Evolutionary conservation across 2,888 invertebrate species (phyloP), one percentile per base, ranked within the genome.

Genomic region (Camptogramma bilineatum): DNA sequence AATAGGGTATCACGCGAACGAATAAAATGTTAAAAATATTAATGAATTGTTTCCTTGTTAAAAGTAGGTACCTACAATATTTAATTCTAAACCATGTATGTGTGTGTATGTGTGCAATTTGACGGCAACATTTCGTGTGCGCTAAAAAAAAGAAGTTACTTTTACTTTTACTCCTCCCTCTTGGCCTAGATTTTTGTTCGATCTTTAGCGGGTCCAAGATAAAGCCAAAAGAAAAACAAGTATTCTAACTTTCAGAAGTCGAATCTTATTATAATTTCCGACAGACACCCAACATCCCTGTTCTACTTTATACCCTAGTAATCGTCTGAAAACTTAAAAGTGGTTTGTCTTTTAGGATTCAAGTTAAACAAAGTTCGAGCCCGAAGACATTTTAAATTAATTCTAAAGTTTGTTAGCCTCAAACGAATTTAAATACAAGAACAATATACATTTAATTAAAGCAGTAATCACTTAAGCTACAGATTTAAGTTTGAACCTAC

Each of bases 391-490:
- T 66, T 58, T 62, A 58, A 63, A 66, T 62, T 47, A 63, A 63
- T 62, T 59, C 39, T 24, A 66, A 69, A 66, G 66, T 70, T 70
- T 55, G 50, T 48, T 56, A 62, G 52, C 63, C 59, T 65, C 61
- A 64, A 62, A 60, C 60, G 52, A 57, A 62, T 67, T 65, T 56
- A 46, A 61, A 67, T 56, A 56, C 55, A 66, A 69, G 52, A 61
- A 60, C 56, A 67, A 66, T 67, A 62, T 62, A 57, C 65, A 65
- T 70, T 70, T 69, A 64, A 70, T 66, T 66, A 69, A 66, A 66
- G 61, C 62, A 62, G 56, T 65, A 57, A 69, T 65, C 66, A 61
- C 55, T 47, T 63, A 24, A 52, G 60, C 62, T 64, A 10, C 50
- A 53, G 59, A 62, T 62, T 52, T 63, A 60, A 63, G 62, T 64